Evolutionary conservation across 1,140 invertebrate species (phyloP), one percentile per base, ranked within the genome.

Genomic region (Coelopa frigida): DNA sequence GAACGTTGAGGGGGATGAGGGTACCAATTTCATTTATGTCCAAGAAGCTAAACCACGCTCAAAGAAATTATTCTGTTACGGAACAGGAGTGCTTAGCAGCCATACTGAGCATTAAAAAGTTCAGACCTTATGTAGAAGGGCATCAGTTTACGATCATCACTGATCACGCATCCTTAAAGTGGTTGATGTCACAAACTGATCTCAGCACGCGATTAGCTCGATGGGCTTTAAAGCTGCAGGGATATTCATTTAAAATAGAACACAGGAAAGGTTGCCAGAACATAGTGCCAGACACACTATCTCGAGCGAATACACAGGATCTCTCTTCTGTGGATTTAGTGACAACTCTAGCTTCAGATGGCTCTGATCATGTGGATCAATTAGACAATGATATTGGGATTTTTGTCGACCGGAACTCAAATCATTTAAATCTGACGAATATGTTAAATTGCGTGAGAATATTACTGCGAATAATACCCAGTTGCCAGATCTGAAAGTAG

Each of bases 11-110:
- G 44, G 33, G 12, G 20, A 21, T 5, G 51, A 53, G 36, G n/a
- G 15, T 40, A 17, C 49, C 47, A 10, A 45, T 52, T 15, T 46
- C 46, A 10, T 52, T 32, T 35, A 20, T 49, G 15, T 48, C 46
- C 15, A 36, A 41, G 10, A 52, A 45, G 36, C 24, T 52, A 4
- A 52, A 48, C 23, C 15, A 24, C 33, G 41, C 42, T n/a, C 46
- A 48, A 51, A 8, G 43, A 10, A 54, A 52, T n/a, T 55, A 54
- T 42, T 32, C 24, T 1, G 56, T 57, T 5, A 70, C 67, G 6
- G 69, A 75, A 52, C 46, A 55, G 39, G 73, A 76, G 56, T 61
- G 58, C 39, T 51, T 74, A 11, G 72, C 70, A 5, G 55, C 75
- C 7, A 46, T 75, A 3, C 58, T 57, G 43, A 67, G 58, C 7